Conservation (phyloP, 1,140 invertebrate species). For the Dinothrombium tinctorium region DNA sequence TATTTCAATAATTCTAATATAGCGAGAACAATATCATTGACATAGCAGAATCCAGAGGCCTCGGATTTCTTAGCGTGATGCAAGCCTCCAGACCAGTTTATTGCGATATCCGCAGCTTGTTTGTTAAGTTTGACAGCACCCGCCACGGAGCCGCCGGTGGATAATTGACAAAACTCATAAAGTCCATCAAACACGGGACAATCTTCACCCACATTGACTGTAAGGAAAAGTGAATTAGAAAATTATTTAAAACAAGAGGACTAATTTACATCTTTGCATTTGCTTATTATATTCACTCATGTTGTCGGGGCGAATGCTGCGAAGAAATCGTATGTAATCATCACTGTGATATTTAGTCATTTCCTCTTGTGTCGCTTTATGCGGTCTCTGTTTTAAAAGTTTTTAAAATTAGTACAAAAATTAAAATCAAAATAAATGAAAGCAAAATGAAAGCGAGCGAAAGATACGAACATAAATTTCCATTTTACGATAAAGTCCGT, state of each 20-base stretch:
- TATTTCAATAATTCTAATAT: constrained; percentile 75
- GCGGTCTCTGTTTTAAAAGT: constrained; percentile 46
- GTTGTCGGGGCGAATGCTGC: constrained; percentile 93
- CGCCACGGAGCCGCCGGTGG: constrained; percentile 91
- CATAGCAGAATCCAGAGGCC: constrained; percentile 90
- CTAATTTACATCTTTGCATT: constrained; percentile 81
- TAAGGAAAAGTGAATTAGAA: constrained; percentile 4
- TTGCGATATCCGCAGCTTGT: constrained; percentile 86
- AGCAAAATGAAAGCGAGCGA: constrained; percentile 1
- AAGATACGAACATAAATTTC: constrained; percentile 81
- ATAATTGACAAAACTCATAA: constrained; percentile 92
- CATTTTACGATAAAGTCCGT: constrained; percentile 98
- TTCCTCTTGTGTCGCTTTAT: constrained; percentile 96
- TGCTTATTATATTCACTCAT: constrained; percentile 99
- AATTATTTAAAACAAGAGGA: not conserved
- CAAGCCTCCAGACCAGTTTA: constrained; percentile 93
- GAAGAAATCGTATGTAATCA: constrained; percentile 92
- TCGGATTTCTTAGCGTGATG: constrained; percentile 96
- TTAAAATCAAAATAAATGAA: constrained; percentile 29
- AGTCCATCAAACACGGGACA: constrained; percentile 92
- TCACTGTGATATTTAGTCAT: constrained; percentile 99
- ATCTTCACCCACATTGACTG: constrained; percentile 93
- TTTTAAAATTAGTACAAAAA: too few relatives aligned
- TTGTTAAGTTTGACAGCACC: constrained; percentile 88
- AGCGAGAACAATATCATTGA: constrained; percentile 86